Evolutionary conservation across 2,113 vertebrate genomes (phyloP), one percentile per base, ranked within the genome.

Genomic region (Gallinago jamesoni): DNA sequence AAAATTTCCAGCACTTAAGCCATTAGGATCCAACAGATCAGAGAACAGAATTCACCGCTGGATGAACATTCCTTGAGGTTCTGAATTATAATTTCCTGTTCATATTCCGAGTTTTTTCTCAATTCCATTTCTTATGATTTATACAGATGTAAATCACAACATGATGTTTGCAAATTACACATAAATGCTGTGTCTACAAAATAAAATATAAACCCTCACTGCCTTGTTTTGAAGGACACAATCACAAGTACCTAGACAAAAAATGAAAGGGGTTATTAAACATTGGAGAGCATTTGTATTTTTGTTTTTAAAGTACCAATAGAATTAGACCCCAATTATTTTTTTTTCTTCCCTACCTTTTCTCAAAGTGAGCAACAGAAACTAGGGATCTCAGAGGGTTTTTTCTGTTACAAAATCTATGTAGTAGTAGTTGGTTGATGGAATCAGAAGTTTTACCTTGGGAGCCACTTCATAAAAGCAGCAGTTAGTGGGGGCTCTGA

Each of bases 321-420:
- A 52, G 1, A 33, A 24, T 35, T 39, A 43, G 7, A 33, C 31
- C 30, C 11, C 23, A 50, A 28, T 22, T 35, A 48, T 70, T 28
- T 3, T 35, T 85, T 53, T 35, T 66, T 25, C 27, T 35, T 82
- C 21, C 23, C 8, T 77, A 22, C 39, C 21, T 48, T 48, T 48
- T 73, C 23, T 63, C 14, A 31, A 45, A 60, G 8, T 37, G 39
- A 56, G 15, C 70, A 43, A 19, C 11, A 25, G 18, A 60, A 67
- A 57, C n/a, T 14, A 67, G 52, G 33, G 18, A 35, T 47, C 7
- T 35, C 3, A 2, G 14, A 20, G 25, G 4, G 0, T 2, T 25
- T 67, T 31, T 47, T 55, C 18, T 67, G 6, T n/a, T 68, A 45
- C 8, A 4, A 84, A 69, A 4, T 55, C 25, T 41, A 6, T 10